Evolutionary conservation across 2,888 invertebrate genomes (phyloP), one percentile per base, ranked within the genome.

Genomic region (Caenorhabditis angaria): DNA sequence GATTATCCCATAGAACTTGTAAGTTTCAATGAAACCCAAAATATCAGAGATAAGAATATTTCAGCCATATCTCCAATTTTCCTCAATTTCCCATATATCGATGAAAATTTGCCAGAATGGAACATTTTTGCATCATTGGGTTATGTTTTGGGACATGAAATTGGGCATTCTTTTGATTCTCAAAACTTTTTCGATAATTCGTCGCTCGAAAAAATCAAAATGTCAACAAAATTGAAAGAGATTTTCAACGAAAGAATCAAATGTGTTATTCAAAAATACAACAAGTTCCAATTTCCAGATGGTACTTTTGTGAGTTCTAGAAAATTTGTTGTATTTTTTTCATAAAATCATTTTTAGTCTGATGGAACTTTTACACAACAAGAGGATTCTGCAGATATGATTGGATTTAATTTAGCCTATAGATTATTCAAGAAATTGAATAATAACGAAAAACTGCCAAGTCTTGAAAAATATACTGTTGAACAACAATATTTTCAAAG

Each of bases 271-370:
- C 3, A 6, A 18, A 6, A 41, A 41, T 41, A 41, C 14, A 14
- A 41, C 18, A 14, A 6, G 14, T 41, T 41, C 18, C 3, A 12
- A 14, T 41, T 12, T 41, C 18, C 41, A 14, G 41, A 41, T 14
- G 41, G 41, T 3, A 41, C 14, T 41, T 12, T 14, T 41, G 41
- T 41, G 18, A 14, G 41, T 41, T 41, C n/a, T n/a, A n/a, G n/a
- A n/a, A n/a, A n/a, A n/a, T n/a, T n/a, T n/a, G n/a, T n/a, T n/a
- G n/a, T n/a, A n/a, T n/a, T n/a, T n/a, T n/a, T n/a, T n/a, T n/a
- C n/a, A n/a, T n/a, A n/a, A n/a, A n/a, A n/a, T n/a, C n/a, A n/a
- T 65, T 68, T 68, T 12, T 59, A 68, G 68, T 63, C 59, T 55
- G 60, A 68, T 25, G 68, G 68, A 10, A 59, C 62, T 10, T 6